These are phyloP conservation scores for Drosophila orena DNA, from an alignment of 1,140 invertebrate genomes.

Conservation along the genomic window DNA sequence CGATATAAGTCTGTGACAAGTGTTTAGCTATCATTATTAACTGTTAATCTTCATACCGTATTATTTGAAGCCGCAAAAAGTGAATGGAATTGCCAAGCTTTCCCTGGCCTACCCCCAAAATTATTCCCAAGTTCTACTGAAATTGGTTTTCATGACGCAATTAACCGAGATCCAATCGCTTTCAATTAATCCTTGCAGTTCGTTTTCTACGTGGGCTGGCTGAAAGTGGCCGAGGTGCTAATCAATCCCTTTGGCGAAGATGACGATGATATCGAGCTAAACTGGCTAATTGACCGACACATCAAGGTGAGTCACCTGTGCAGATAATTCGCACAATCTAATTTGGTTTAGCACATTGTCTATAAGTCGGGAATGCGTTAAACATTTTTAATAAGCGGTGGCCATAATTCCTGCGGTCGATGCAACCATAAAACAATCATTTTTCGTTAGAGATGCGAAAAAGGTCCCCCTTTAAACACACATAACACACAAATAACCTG, in stretches of 20 bases:
- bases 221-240: conserved; percentile 96
- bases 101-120: conserved; percentile 26
- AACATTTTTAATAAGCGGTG: conserved; percentile 13
- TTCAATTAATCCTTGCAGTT: conserved; percentile 89
- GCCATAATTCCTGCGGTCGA: conserved; percentile 10
- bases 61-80: conserved; percentile 40
- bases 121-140: conserved; percentile 41
- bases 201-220: conserved; percentile 98
- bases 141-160: conserved; percentile 24
- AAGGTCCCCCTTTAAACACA: conserved; percentile 5
- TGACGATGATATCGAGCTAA: conserved; percentile 96
- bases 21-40: conserved; percentile 43
- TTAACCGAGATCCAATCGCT: conserved; percentile 50
- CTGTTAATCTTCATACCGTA: conserved; percentile 31
- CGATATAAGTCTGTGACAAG: conserved; percentile 39
- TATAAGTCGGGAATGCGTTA: conserved; percentile 7
- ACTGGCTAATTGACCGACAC: conserved; percentile 95
- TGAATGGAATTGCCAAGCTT: conserved; percentile 52
- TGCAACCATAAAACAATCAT: conserved; percentile 19
- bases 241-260: conserved; percentile 98
- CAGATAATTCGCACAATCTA: not conserved
- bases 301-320: conserved; percentile 89
- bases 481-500: conserved; percentile 47
- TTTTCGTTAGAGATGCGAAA: conserved; percentile 2
- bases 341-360: conserved; percentile 12